These are phyloP conservation scores for Muscidifurax raptorellus DNA, from an alignment of 1,140 invertebrate genomes.

Conservation along the genomic window DNA sequence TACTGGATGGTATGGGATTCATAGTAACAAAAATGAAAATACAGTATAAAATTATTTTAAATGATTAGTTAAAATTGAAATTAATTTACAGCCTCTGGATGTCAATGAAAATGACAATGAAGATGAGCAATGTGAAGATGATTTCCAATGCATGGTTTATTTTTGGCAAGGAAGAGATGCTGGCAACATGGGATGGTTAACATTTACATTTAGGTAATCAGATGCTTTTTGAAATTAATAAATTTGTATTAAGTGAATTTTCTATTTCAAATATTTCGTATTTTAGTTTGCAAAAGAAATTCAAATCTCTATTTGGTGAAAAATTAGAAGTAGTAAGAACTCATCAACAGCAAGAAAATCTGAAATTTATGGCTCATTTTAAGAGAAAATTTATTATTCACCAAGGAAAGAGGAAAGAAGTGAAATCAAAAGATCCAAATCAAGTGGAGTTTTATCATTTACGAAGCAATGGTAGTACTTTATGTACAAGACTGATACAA, in stretches of 20 bases:
- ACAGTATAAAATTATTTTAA: slow-evolving; percentile 8
- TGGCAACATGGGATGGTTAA: slow-evolving; percentile 99
- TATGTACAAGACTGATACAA: slow-evolving; percentile 96
- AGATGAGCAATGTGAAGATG: slow-evolving; percentile 86
- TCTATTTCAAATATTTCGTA: slow-evolving; percentile 18
- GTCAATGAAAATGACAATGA: slow-evolving; percentile 81
- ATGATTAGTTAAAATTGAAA: slow-evolving; percentile 28
- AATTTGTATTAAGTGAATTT: background rate
- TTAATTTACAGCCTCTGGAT: slow-evolving; percentile 68
- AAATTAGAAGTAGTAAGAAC: slow-evolving; percentile 97
- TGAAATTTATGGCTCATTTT: slow-evolving; percentile 99
- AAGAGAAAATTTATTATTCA: slow-evolving; percentile 96
- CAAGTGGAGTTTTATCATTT: slow-evolving; percentile 96
- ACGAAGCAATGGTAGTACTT: slow-evolving; percentile 94
- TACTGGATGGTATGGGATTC: slow-evolving; percentile 86
- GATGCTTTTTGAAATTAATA: slow-evolving; percentile 28
- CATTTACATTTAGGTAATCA: slow-evolving; percentile 93
- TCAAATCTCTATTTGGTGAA: slow-evolving; percentile 95
- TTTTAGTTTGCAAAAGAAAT: slow-evolving; percentile 94
- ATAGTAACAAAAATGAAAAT: slow-evolving; percentile 56
- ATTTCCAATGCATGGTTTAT: slow-evolving; percentile 97
- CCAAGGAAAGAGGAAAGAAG: slow-evolving; percentile 88
- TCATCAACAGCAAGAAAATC: slow-evolving; percentile 99
- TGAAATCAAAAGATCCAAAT: slow-evolving; percentile 74
- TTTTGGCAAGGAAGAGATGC: slow-evolving; percentile 99